Evolutionary conservation across 2,888 invertebrate genomes (phyloP).

Genomic region (Plebejus anna): DNA sequence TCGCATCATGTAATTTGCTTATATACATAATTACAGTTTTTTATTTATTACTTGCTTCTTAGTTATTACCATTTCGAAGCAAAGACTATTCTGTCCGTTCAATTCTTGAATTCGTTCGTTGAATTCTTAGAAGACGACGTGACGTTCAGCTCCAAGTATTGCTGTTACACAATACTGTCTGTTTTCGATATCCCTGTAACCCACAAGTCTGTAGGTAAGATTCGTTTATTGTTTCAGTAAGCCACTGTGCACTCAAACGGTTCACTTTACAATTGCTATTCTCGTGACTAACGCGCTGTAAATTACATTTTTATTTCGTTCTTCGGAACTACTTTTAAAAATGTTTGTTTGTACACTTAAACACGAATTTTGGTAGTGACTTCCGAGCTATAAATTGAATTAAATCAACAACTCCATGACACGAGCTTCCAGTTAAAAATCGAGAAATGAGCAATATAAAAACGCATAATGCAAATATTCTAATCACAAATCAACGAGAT

Average conservation of each 20-base stretch:
- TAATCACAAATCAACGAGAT: too few relatives aligned
- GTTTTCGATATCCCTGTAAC: background rate
- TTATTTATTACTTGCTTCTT: too few relatives aligned
- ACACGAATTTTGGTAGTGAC: background rate
- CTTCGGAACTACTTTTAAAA: constrained; percentile 43
- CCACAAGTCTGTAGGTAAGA: background rate
- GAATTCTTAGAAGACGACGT: background rate
- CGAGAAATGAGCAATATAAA: too few relatives aligned
- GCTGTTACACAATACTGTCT: background rate
- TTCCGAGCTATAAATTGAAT: background rate
- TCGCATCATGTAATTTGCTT: too few relatives aligned
- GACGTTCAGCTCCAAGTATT: background rate
- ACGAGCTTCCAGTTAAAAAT: background rate
- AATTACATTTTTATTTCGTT: constrained; percentile 56
- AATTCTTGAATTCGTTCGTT: too few relatives aligned
- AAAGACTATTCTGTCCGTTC: too few relatives aligned
- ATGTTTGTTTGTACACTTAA: constrained; percentile 41
- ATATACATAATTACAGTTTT: too few relatives aligned
- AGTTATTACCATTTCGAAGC: too few relatives aligned
- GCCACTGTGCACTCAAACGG: constrained; percentile 39
- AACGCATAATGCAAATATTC: too few relatives aligned
- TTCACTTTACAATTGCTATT: constrained; percentile 53
- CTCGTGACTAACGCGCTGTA: constrained; percentile 54
- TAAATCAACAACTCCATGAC: background rate
- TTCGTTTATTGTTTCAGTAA: constrained; percentile 36